Evolutionary conservation across 1,140 invertebrate species (phyloP).

Genomic region (Sitobion miscanthi): DNA sequence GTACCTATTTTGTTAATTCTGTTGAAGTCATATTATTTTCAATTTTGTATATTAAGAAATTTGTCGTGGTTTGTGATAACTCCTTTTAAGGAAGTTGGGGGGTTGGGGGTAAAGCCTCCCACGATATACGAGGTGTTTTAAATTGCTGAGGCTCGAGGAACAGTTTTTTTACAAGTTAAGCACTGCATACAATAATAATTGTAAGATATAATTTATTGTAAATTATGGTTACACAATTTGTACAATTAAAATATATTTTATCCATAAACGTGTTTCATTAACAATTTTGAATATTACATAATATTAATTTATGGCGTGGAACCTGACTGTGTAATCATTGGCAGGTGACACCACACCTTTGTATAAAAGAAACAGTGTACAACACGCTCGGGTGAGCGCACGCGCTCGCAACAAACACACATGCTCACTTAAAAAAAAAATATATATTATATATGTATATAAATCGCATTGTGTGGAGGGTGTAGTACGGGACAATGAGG

Average conservation of each 20-base stretch:
- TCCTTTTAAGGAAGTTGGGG: neutral
- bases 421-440: neutral
- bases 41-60: neutral
- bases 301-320: neutral
- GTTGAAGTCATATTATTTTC: neutral
- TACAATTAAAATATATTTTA: neutral
- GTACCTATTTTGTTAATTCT: neutral
- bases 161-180: neutral
- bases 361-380: constrained; percentile 20
- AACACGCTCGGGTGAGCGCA: neutral
- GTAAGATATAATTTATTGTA: neutral
- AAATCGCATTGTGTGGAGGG: neutral
- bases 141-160: neutral
- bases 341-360: constrained; percentile 9
- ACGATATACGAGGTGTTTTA: neutral
- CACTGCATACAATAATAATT: neutral
- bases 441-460: constrained; percentile 12
- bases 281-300: neutral
- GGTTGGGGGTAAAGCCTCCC: neutral
- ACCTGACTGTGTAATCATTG: neutral
- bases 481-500: constrained; percentile 49
- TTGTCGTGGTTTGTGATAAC: neutral
- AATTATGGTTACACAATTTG: neutral
- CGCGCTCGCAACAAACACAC: neutral
- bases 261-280: neutral